Evolutionary conservation across 1,140 invertebrate genomes (phyloP), one percentile per base, ranked within the genome.

Genomic region (Orchestia grillus): DNA sequence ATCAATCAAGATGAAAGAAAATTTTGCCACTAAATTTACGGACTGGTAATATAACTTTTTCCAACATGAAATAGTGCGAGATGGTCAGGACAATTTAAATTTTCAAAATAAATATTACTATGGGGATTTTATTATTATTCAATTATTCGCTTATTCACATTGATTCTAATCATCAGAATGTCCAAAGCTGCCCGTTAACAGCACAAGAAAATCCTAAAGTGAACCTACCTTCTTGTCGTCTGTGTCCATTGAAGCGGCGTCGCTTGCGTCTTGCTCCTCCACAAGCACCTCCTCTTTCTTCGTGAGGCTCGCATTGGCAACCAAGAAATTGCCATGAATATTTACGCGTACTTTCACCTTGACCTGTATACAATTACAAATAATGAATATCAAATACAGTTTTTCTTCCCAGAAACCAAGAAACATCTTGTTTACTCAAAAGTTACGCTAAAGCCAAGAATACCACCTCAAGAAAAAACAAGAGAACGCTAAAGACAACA

Each of bases 331-430:
- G 40, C 99, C 99, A 97, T 99, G 98, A 40, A 98, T 98, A 97
- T 99, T 99, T 42, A 99, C 98, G 96, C 99, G 98, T 15, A 99
- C 99, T 98, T 99, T 99, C 0, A 99, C 98, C 97, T 99, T 99
- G 0, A 99, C 98, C 96, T 97, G 96, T 43, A 44, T 11, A 42
- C 62, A 77, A 77, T 8, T 53, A 8, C 47, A 53, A 53, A 53
- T 19, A 53, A 53, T 53, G 19, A 8, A 53, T 53, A 6, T 53
- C 19, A 53, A 53, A 8, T 53, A 53, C 47, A 53, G 47, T 53
- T 6, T 19, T 53, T 53, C 6, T 53, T 53, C 47, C 19, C 47
- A 8, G 47, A 19, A 53, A 53, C 47, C 6, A 53, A 53, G 19
- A 53, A 53, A 53, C 6, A 53, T 19, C 47, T 8, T 53, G 47